Conservation (phyloP, 2,113 vertebrate genomes). For the Corynorhinus townsendii region DNA sequence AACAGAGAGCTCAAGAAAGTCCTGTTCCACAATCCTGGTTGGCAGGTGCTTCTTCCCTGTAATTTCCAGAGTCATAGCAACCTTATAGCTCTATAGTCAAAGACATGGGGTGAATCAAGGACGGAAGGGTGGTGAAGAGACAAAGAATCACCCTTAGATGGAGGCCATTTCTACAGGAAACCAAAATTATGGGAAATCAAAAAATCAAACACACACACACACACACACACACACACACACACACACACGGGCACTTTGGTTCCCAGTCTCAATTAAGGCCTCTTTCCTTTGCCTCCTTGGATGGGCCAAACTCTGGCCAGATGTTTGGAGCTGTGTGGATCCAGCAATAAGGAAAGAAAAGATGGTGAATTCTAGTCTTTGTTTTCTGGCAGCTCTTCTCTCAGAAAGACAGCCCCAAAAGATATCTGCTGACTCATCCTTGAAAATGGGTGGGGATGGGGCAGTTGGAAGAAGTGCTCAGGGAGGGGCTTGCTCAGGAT, state of each 20-base stretch:
- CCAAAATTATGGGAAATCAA: not conserved
- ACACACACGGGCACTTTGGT: not conserved
- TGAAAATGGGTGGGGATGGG: not conserved
- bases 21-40: not conserved
- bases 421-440: not conserved
- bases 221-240: too few species aligned
- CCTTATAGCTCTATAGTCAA: not conserved
- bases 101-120: not conserved
- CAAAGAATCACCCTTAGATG: not conserved
- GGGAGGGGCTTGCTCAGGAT: not conserved
- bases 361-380: not conserved
- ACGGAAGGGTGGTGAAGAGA: not conserved
- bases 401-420: not conserved
- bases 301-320: not conserved
- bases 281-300: not conserved
- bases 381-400: not conserved
- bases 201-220: not conserved
- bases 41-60: constrained; percentile 36
- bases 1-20: constrained; percentile 49
- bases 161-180: not conserved
- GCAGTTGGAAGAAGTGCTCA: not conserved
- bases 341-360: not conserved
- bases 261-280: not conserved
- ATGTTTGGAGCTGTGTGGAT: not conserved
- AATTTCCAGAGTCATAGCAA: constrained; percentile 26